Percentiles rank a stretch among this genome's conserved stretches.
These are phyloP conservation scores for Dermolepida albohirtum DNA, from an alignment of 2,888 invertebrate species.

Conservation along the genomic window DNA sequence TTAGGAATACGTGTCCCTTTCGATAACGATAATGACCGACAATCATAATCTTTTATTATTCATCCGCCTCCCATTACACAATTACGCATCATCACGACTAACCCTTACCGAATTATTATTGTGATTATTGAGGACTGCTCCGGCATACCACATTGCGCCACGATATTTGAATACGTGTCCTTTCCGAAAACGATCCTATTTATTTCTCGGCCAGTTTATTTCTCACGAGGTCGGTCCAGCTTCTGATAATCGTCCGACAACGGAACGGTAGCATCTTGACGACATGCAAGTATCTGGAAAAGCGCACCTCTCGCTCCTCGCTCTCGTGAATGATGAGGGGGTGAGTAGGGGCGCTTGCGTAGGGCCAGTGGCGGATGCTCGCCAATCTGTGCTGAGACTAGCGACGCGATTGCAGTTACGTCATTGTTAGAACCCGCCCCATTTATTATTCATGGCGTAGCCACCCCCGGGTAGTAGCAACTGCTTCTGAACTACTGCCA, in stretches of 20 bases:
- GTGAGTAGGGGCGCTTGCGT: slow-evolving; percentile 44
- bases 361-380: slow-evolving; percentile 45
- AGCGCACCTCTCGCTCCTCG: slow-evolving; percentile 7
- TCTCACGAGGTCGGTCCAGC: slow-evolving; percentile 6
- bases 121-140: slow-evolving; percentile 12
- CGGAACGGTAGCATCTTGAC: slow-evolving; percentile 11
- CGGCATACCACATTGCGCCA: slow-evolving; percentile 24
- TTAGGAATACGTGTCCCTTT: slow-evolving; percentile 31
- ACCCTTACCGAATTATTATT: slow-evolving; percentile 28
- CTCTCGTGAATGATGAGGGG: slow-evolving; percentile 9
- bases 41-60: slow-evolving; percentile 30
- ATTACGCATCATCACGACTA: slow-evolving; percentile 37
- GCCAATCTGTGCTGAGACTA: slow-evolving; percentile 55
- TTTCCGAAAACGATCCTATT: not conserved
- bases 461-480: slow-evolving; percentile 37
- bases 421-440: slow-evolving; percentile 63
- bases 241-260: no score
- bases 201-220: not conserved
- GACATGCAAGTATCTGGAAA: slow-evolving; percentile 14
- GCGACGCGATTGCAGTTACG: slow-evolving; percentile 64
- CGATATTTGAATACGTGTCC: slow-evolving; percentile 10
- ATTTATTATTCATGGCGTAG: slow-evolving; percentile 56
- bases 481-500: slow-evolving; percentile 20
- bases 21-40: slow-evolving; percentile 22
- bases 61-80: slow-evolving; percentile 21